A percentile compares a stretch with the other conserved stretches of the same genome.
phyloP scores from a whole-genome alignment of 2,888 invertebrate species.

The Drosophila bunnanda region DNA sequence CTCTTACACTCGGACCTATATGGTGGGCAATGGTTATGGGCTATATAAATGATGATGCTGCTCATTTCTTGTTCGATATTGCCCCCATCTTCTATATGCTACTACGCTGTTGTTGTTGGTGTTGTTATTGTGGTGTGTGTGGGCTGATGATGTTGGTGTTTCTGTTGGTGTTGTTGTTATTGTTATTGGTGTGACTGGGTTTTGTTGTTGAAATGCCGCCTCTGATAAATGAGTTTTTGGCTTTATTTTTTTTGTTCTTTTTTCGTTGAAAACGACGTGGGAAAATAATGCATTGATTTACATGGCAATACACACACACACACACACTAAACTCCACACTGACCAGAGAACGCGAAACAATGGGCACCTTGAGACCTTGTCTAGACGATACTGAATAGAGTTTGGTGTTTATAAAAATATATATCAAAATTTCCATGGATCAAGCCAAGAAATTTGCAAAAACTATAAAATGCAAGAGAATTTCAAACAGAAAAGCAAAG shows the following conservation, averaged over 20 bases:
- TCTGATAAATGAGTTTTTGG: slow-evolving; percentile 72
- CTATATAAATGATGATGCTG: slow-evolving; percentile 70
- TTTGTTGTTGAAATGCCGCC: slow-evolving; percentile 73
- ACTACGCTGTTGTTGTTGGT: slow-evolving; percentile 16
- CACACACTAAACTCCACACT: slow-evolving; percentile 12
- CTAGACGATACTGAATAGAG: slow-evolving; percentile 15
- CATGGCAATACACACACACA: slow-evolving; percentile 48
- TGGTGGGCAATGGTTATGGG: slow-evolving; percentile 30
- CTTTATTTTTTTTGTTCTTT: slow-evolving; percentile 41
- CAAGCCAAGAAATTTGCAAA: slow-evolving; percentile 13
- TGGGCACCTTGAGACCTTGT: slow-evolving; percentile 32
- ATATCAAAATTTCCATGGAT: slow-evolving; percentile 2
- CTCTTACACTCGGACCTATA: slow-evolving; percentile 9
- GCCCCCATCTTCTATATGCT: slow-evolving; percentile 26
- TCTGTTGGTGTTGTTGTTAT: slow-evolving; percentile 29
- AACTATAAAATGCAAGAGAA: neutral
- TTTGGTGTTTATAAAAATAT: neutral
- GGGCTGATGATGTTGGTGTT: slow-evolving; percentile 64
- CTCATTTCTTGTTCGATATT: slow-evolving; percentile 68
- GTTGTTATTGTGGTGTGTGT: slow-evolving; percentile 53
- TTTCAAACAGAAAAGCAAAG: neutral
- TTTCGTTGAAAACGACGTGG: slow-evolving; percentile 62
- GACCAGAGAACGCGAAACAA: slow-evolving; percentile 18
- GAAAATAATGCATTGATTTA: slow-evolving; percentile 67
- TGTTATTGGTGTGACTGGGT: slow-evolving; percentile 49